Percentiles rank a stretch among this genome's conserved stretches.
Conservation (phyloP, 2,113 vertebrate genomes). For the Zingel zingel region DNA sequence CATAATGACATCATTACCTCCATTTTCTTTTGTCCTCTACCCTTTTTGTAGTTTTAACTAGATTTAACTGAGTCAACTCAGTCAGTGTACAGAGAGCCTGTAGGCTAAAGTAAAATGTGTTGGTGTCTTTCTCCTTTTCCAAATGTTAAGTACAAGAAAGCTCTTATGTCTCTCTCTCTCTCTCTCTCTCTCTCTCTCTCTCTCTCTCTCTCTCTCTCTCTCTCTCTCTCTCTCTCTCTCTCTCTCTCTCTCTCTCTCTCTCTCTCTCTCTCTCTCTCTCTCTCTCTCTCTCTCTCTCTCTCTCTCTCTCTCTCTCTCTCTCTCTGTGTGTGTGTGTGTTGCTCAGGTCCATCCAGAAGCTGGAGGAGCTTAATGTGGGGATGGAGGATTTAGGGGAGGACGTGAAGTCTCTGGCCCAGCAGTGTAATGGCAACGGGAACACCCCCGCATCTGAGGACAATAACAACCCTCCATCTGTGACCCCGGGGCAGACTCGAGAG, state of each 20-base stretch:
- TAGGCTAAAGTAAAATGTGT: neutral
- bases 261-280: no score
- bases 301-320: no score
- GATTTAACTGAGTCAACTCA: conserved; percentile 5
- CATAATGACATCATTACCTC: conserved; percentile 61
- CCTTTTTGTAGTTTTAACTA: conserved; percentile 27
- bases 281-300: no score
- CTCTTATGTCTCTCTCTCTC: no score
- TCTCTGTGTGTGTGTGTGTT: neutral
- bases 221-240: no score
- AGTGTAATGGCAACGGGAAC: conserved; percentile 85
- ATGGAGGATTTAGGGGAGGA: conserved; percentile 94
- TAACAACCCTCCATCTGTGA: conserved; percentile 73
- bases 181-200: no score
- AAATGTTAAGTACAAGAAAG: neutral
- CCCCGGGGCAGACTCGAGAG: conserved; percentile 80
- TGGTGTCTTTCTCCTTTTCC: neutral
- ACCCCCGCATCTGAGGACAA: conserved; percentile 70
- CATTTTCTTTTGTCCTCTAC: conserved; percentile 52
- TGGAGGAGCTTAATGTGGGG: conserved; percentile 97
- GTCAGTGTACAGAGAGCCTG: neutral
- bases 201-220: no score
- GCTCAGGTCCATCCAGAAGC: conserved; percentile 95
- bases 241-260: no score
- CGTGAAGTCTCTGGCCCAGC: conserved; percentile 88